Conservation (phyloP, 2,888 invertebrate species). For the Phyllotreta striolata region DNA sequence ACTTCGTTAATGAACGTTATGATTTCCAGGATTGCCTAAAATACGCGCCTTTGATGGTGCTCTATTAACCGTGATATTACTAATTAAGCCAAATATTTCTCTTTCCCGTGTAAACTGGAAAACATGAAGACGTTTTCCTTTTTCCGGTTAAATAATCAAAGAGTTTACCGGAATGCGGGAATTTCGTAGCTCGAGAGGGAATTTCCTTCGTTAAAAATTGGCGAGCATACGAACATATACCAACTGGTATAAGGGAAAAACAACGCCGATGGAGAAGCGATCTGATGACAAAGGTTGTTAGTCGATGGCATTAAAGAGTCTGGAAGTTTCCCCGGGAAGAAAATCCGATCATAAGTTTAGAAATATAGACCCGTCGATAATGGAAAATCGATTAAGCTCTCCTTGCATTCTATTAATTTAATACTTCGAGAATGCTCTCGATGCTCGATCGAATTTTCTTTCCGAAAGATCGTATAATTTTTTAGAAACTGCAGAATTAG, state of each 20-base stretch:
- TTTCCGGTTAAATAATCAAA: neutral
- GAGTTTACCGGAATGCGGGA: neutral
- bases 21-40: too few species aligned
- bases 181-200: neutral
- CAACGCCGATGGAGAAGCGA: constrained; percentile 4
- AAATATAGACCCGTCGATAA: constrained; percentile 16
- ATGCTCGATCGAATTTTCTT: too few species aligned
- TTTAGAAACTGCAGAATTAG: too few species aligned
- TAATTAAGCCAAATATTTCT: too few species aligned
- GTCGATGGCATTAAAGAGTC: constrained; percentile 20
- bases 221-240: neutral
- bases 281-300: constrained; percentile 24
- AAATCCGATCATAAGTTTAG: constrained; percentile 12
- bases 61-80: too few species aligned
- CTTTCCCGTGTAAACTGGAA: too few species aligned
- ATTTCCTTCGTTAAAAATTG: constrained; percentile 11
- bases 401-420: neutral
- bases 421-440: too few species aligned
- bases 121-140: neutral
- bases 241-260: constrained; percentile 5
- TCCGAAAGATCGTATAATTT: too few species aligned
- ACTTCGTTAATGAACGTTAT: too few species aligned
- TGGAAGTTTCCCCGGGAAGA: constrained; percentile 10
- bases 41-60: too few species aligned
- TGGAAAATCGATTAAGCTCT: neutral